Conservation (phyloP, 2,888 invertebrate species). For the Drosophila nr. perissopoda region DNA sequence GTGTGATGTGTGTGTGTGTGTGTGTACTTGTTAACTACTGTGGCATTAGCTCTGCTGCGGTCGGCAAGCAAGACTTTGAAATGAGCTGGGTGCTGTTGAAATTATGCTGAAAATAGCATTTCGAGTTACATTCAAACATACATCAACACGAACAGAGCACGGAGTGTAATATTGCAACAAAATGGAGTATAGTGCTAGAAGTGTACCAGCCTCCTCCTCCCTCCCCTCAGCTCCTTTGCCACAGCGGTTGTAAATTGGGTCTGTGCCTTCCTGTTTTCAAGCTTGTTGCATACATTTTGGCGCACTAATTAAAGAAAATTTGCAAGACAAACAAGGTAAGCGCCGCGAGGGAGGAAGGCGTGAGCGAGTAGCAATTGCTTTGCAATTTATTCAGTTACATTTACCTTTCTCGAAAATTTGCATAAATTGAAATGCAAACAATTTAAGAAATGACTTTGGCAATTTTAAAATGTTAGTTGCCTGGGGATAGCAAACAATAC, state of each 20-base stretch:
- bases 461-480: conserved; percentile 21
- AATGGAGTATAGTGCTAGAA: conserved; percentile 4
- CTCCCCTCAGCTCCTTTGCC: conserved; percentile 6
- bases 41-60: conserved; percentile 38
- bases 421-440: conserved; percentile 59
- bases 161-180: conserved; percentile 2
- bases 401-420: conserved; percentile 51
- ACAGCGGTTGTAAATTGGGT: conserved; percentile 21
- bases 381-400: conserved; percentile 50
- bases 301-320: conserved; percentile 73
- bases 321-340: conserved; percentile 50
- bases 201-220: background rate
- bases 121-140: conserved; percentile 25
- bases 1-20: conserved; percentile 3
- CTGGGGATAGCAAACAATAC: conserved; percentile 12
- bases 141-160: background rate
- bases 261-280: conserved; percentile 19
- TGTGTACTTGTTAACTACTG: conserved; percentile 31
- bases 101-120: conserved; percentile 53
- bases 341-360: background rate
- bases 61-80: conserved; percentile 50
- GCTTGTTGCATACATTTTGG: conserved; percentile 61
- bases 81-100: conserved; percentile 42
- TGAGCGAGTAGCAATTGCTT: conserved; percentile 16
- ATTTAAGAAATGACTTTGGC: conserved; percentile 28